Conservation (phyloP, 2,888 invertebrate species). For the Ferdinandea cuprea region DNA sequence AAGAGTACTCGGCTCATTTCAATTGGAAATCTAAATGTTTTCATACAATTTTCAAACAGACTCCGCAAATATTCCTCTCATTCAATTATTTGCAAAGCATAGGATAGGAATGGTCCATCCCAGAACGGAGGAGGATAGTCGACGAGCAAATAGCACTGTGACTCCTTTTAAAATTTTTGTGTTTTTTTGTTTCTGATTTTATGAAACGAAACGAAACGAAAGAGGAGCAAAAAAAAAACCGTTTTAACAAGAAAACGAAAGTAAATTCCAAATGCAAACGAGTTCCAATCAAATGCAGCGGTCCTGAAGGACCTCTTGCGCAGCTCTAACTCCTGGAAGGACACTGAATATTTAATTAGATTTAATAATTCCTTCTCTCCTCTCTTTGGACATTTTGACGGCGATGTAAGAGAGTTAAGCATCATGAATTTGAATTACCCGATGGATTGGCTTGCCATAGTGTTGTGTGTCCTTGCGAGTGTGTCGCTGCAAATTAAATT, state of each 20-base stretch:
- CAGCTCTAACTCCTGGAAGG: conserved; percentile 20
- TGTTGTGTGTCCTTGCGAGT: conserved; percentile 15
- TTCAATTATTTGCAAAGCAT: conserved; percentile 71
- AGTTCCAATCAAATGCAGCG: conserved; percentile 67
- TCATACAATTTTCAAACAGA: conserved; percentile 74
- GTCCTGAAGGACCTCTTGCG: conserved; percentile 51
- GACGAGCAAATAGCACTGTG: conserved; percentile 25
- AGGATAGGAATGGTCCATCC: conserved; percentile 35
- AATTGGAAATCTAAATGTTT: conserved; percentile 75
- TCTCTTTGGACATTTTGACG: not conserved
- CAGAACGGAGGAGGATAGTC: conserved; percentile 7
- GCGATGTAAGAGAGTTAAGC: conserved; percentile 44
- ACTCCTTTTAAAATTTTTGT: not conserved
- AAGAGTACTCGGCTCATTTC: conserved; percentile 59
- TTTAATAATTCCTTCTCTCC: conserved; percentile 59
- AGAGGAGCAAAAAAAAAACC: conserved; percentile 21
- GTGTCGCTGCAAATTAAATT: conserved; percentile 65
- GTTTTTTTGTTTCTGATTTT: conserved; percentile 27
- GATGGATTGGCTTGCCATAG: conserved; percentile 43
- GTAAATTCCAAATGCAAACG: conserved; percentile 70
- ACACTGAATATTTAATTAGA: conserved; percentile 72
- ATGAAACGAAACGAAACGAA: not conserved
- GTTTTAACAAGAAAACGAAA: conserved; percentile 69
- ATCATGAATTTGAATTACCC: conserved; percentile 71
- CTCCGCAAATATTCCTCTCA: conserved; percentile 69